Evolutionary conservation across 1,140 invertebrate species (phyloP).

Genomic region (Lucilia sericata): DNA sequence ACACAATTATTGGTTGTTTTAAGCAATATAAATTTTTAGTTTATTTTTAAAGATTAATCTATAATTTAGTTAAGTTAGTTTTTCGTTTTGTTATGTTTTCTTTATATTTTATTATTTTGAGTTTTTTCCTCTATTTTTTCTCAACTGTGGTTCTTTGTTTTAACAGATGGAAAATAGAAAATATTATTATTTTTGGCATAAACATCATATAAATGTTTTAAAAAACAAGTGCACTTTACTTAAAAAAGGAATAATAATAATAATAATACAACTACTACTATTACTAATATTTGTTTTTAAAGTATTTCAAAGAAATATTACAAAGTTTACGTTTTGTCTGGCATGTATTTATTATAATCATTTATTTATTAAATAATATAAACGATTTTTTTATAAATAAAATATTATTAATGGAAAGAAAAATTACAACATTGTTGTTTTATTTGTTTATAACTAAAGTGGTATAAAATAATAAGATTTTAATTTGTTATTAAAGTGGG

Average conservation of each 20-base stretch:
- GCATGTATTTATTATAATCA: constrained; percentile 10
- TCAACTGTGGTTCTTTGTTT: constrained; percentile 23
- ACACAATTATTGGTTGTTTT: neutral
- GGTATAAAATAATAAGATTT: too few relatives aligned
- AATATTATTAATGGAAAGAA: neutral
- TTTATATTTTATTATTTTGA: neutral
- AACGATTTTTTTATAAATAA: constrained; percentile 1
- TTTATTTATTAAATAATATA: constrained; percentile 8
- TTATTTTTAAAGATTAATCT: neutral
- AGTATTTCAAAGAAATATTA: constrained; percentile 4
- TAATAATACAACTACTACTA: neutral
- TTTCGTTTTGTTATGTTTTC: constrained; percentile 15
- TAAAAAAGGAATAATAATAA: neutral
- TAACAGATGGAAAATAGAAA: neutral
- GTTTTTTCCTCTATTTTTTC: neutral
- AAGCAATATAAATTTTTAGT: neutral
- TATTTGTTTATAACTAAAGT: too few relatives aligned
- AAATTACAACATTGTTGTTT: neutral
- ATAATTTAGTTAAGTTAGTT: neutral
- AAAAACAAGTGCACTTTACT: constrained; percentile 15
- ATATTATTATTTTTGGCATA: neutral
- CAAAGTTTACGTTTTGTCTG: neutral
- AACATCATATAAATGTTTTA: neutral
- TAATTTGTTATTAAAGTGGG: too few relatives aligned
- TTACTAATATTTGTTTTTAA: neutral